These are phyloP conservation scores for Brachionus paranguensis DNA, from an alignment of 1,140 invertebrate genomes.

Conservation along the genomic window DNA sequence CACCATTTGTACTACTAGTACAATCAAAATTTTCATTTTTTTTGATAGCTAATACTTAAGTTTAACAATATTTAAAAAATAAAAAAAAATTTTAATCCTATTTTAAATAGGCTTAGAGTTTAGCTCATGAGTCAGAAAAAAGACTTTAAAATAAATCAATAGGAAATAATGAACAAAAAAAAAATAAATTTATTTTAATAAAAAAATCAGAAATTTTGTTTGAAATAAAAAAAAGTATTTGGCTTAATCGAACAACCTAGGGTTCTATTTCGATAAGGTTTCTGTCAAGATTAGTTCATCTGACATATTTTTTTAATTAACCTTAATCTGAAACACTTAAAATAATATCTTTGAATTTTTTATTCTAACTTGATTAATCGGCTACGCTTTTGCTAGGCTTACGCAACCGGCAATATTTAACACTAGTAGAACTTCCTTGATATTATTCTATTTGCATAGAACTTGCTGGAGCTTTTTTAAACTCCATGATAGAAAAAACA, in stretches of 20 bases:
- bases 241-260: neutral
- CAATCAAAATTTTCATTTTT: constrained; percentile 3
- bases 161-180: neutral
- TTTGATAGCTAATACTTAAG: neutral
- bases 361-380: neutral
- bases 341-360: neutral
- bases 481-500: neutral
- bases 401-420: neutral
- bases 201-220: neutral
- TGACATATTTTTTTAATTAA: neutral
- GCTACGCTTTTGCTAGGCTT: neutral
- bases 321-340: neutral
- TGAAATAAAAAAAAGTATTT: neutral
- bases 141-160: neutral
- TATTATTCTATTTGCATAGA: neutral
- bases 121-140: neutral
- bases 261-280: neutral
- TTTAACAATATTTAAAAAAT: neutral
- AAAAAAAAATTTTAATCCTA: neutral
- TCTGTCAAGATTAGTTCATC: neutral
- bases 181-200: neutral
- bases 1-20: neutral
- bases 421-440: neutral
- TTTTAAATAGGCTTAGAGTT: neutral
- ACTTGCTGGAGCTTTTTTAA: neutral